Evolutionary conservation across 2,113 vertebrate species (phyloP).

Genomic region (Colistium nudipinnis): DNA sequence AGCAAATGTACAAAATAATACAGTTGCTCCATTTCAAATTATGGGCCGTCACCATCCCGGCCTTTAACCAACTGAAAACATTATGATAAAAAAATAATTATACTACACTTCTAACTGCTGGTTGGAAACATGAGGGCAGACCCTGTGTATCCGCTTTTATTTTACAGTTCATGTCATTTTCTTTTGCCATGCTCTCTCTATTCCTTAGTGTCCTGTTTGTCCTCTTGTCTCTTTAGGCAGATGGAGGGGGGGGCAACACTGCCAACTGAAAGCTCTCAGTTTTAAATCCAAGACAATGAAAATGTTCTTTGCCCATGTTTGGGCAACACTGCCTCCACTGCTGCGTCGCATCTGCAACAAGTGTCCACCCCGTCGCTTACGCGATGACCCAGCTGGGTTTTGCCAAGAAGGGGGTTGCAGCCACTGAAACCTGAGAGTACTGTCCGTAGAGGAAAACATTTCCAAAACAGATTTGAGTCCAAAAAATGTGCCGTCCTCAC

Average conservation of each 20-base stretch:
- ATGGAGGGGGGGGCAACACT: constrained; percentile 18
- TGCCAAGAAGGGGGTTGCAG: constrained; percentile 51
- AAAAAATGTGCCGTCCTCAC: constrained; percentile 51
- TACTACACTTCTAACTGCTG: constrained; percentile 58
- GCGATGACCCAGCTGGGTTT: constrained; percentile 33
- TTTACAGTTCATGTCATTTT: constrained; percentile 57
- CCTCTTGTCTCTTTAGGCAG: constrained; percentile 50
- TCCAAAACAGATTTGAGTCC: constrained; percentile 52
- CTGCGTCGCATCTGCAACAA: constrained; percentile 55
- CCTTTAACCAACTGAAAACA: constrained; percentile 54
- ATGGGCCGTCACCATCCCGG: constrained; percentile 31
- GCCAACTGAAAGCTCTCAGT: constrained; percentile 41
- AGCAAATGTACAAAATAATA: constrained; percentile 79
- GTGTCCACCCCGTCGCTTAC: constrained; percentile 51
- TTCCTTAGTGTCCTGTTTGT: constrained; percentile 55
- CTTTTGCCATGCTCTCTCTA: constrained; percentile 44
- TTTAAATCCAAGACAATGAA: constrained; percentile 39
- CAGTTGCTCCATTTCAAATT: constrained; percentile 69
- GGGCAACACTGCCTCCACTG: constrained; percentile 25
- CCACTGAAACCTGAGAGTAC: constrained; percentile 74
- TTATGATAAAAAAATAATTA: constrained; percentile 51
- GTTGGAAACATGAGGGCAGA: constrained; percentile 61
- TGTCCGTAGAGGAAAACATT: constrained; percentile 60
- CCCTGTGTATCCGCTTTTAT: constrained; percentile 31
- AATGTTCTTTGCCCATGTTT: constrained; percentile 30